phyloP scores from a whole-genome alignment of 2,888 invertebrate species.

The Artemia sinica region DNA sequence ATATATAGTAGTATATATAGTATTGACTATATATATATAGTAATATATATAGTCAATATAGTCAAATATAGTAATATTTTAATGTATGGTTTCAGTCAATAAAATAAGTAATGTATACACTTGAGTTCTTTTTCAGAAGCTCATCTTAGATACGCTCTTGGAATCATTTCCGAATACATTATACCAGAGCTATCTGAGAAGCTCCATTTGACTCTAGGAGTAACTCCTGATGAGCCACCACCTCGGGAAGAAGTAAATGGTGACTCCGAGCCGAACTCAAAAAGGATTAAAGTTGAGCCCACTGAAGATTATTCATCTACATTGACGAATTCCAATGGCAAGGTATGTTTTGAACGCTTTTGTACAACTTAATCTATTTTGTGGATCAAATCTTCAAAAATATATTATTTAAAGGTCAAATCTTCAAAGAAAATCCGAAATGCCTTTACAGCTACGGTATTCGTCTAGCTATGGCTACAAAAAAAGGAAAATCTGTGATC shows the following conservation, averaged over 20 bases:
- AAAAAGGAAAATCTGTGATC: too few relatives aligned
- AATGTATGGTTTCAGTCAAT: background rate
- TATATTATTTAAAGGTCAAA: too few relatives aligned
- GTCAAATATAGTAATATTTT: too few relatives aligned
- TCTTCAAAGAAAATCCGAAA: too few relatives aligned
- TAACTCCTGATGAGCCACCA: background rate
- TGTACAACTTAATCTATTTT: too few relatives aligned
- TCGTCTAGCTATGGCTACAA: too few relatives aligned
- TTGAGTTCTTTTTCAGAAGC: conserved; percentile 6
- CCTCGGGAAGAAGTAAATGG: background rate
- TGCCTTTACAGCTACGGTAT: too few relatives aligned
- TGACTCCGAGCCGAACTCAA: background rate
- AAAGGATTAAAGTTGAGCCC: background rate
- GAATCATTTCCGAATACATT: background rate
- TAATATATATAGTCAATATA: too few relatives aligned
- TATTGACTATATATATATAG: too few relatives aligned
- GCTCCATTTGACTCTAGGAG: background rate
- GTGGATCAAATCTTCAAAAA: too few relatives aligned
- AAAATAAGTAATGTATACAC: background rate
- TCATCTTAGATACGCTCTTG: background rate
- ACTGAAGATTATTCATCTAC: background rate
- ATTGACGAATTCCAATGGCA: background rate
- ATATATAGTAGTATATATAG: too few relatives aligned
- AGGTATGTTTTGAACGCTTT: background rate
- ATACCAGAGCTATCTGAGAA: background rate